Conservation (phyloP, 2,797 vertebrate genomes). For the Hippoglossus hippoglossus region DNA sequence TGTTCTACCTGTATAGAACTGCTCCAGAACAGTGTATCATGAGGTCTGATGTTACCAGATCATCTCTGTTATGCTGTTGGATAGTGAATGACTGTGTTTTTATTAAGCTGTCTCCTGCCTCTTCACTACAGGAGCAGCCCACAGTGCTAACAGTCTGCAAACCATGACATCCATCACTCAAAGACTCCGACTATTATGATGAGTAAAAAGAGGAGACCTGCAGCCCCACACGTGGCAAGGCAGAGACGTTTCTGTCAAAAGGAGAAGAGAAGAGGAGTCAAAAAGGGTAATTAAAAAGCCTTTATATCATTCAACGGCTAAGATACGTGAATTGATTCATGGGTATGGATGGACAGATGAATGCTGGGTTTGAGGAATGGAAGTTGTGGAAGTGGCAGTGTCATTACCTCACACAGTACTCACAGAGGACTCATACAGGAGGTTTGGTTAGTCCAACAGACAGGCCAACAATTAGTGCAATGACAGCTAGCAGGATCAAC, state of each 20-base stretch:
- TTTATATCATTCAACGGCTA: not conserved
- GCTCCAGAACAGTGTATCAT: constrained; percentile 26
- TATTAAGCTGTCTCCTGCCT: constrained; percentile 30
- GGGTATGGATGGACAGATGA: not conserved
- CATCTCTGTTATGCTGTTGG: constrained; percentile 44
- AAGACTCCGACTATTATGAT: constrained; percentile 84
- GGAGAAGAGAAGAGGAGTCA: constrained; percentile 10
- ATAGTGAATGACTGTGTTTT: constrained; percentile 33
- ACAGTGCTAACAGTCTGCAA: constrained; percentile 20
- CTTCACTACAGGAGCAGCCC: constrained; percentile 33
- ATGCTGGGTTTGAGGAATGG: constrained; percentile 9
- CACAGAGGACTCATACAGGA: constrained; percentile 69
- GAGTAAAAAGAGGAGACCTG: constrained; percentile 86
- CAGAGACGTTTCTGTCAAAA: constrained; percentile 85
- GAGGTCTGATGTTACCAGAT: constrained; percentile 32
- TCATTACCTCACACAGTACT: constrained; percentile 70
- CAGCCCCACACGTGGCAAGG: constrained; percentile 84
- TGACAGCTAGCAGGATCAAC: constrained; percentile 86
- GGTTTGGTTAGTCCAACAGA: constrained; percentile 88
- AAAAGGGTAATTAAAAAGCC: not conserved
- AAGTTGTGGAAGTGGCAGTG: constrained; percentile 5
- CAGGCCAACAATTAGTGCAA: constrained; percentile 92
- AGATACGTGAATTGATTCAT: not conserved
- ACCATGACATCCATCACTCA: constrained; percentile 49
- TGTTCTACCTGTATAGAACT: constrained; percentile 1